Conservation (phyloP, 2,888 invertebrate genomes). For the Furcula furcula region DNA sequence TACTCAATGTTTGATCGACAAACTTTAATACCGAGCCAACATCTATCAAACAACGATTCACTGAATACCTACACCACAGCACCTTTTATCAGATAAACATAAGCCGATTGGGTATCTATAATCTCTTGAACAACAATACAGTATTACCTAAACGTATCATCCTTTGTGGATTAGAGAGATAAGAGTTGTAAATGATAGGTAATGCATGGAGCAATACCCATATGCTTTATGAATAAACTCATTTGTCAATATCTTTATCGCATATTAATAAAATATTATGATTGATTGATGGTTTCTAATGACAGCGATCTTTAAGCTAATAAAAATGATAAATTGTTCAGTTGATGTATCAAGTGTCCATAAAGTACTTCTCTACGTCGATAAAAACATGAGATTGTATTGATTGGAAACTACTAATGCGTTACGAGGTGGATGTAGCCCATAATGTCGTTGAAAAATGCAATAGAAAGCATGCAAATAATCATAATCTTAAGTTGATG, state of each 20-base stretch:
- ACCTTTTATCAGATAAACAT: conserved; percentile 61
- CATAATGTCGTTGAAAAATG: conserved; percentile 16
- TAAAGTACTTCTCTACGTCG: conserved; percentile 5
- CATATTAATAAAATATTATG: conserved; percentile 6
- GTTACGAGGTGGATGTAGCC: conserved; percentile 26
- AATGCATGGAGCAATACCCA: too few species aligned
- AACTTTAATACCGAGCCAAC: too few species aligned
- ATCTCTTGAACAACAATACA: conserved; percentile 52
- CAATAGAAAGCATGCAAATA: conserved; percentile 46
- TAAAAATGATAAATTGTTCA: conserved; percentile 8
- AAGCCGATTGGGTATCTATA: conserved; percentile 54
- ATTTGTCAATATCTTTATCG: conserved; percentile 8
- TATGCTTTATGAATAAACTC: not conserved
- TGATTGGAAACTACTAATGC: conserved; percentile 16
- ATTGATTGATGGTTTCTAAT: conserved; percentile 14
- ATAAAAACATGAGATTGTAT: conserved; percentile 15
- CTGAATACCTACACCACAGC: conserved; percentile 32
- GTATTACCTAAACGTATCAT: conserved; percentile 39
- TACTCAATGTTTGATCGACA: too few species aligned
- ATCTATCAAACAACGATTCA: conserved; percentile 53
- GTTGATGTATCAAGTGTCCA: not conserved
- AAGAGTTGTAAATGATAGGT: conserved; percentile 9
- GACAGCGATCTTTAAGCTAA: conserved; percentile 9
- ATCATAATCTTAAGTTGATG: conserved; percentile 17
- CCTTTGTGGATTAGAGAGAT: conserved; percentile 16